phyloP scores from a whole-genome alignment of 2,113 vertebrate species.

The Periophthalmodon schlosseri region DNA sequence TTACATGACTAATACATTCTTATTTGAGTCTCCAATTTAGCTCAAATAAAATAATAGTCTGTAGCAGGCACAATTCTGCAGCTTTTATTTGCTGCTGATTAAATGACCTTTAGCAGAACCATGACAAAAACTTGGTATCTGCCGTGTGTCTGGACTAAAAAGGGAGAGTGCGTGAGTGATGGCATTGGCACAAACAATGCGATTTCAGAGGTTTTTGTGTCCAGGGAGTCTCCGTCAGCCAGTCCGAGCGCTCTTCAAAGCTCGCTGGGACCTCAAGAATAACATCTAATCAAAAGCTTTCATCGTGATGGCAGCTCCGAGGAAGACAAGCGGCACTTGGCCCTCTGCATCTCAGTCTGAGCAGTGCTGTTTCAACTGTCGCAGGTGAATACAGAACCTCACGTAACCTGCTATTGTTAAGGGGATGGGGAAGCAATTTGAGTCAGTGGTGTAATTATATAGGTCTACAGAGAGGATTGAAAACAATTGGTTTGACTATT shows the following conservation, averaged over 20 bases:
- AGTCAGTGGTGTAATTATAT: not conserved
- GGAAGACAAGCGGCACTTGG: slow-evolving; percentile 26
- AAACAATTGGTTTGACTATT: not conserved
- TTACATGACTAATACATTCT: too few relatives aligned
- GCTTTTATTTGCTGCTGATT: not conserved
- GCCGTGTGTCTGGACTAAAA: not conserved
- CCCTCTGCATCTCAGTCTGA: slow-evolving; percentile 19
- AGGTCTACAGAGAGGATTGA: not conserved
- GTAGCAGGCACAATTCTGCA: not conserved
- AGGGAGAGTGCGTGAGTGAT: not conserved
- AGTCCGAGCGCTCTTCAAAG: slow-evolving; percentile 27
- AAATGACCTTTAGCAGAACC: not conserved
- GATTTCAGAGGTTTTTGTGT: slow-evolving; percentile 18
- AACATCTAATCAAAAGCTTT: slow-evolving; percentile 62
- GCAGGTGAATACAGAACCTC: slow-evolving; percentile 20
- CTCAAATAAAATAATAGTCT: not conserved
- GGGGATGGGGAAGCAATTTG: not conserved
- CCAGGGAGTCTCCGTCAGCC: slow-evolving; percentile 36
- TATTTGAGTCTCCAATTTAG: not conserved
- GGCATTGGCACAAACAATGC: slow-evolving; percentile 23
- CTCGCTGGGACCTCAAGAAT: slow-evolving; percentile 35
- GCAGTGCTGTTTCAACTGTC: slow-evolving; percentile 5
- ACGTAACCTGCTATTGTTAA: slow-evolving; percentile 6
- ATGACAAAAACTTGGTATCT: slow-evolving; percentile 12
- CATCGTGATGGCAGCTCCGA: slow-evolving; percentile 49